Evolutionary conservation across 2,888 invertebrate species (phyloP).

Genomic region (Notodonta ziczac): DNA sequence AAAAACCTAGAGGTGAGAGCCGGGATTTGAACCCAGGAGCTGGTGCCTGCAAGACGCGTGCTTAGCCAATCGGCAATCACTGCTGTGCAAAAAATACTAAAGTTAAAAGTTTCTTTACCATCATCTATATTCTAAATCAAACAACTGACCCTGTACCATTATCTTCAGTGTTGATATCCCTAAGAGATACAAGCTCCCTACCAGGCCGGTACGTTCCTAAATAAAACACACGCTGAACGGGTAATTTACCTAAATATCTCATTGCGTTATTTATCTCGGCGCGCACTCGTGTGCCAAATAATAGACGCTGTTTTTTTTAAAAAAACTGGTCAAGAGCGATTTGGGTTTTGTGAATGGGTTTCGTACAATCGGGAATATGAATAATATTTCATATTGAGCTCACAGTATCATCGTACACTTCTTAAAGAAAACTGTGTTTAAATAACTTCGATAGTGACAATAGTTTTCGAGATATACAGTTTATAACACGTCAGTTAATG

Average conservation of each 20-base stretch:
- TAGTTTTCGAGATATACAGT: too few species aligned
- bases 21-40: too few species aligned
- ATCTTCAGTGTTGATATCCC: background rate
- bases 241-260: conserved; percentile 55
- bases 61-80: too few species aligned
- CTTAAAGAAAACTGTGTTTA: too few species aligned
- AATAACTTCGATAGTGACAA: too few species aligned
- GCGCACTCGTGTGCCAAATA: conserved; percentile 41
- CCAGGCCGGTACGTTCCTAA: conserved; percentile 13
- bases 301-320: conserved; percentile 10
- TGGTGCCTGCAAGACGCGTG: too few species aligned
- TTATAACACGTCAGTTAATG: too few species aligned
- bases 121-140: background rate
- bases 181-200: background rate
- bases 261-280: conserved; percentile 31
- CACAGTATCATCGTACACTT: too few species aligned
- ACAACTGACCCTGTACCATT: conserved; percentile 15
- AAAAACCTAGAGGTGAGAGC: too few species aligned
- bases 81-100: too few species aligned
- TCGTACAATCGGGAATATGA: background rate
- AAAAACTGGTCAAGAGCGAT: background rate
- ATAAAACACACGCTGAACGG: conserved; percentile 27
- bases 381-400: too few species aligned
- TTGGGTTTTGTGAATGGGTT: background rate
- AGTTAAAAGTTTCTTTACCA: background rate